Conservation (phyloP, 2,113 vertebrate genomes). For the Laterallus jamaicensis region DNA sequence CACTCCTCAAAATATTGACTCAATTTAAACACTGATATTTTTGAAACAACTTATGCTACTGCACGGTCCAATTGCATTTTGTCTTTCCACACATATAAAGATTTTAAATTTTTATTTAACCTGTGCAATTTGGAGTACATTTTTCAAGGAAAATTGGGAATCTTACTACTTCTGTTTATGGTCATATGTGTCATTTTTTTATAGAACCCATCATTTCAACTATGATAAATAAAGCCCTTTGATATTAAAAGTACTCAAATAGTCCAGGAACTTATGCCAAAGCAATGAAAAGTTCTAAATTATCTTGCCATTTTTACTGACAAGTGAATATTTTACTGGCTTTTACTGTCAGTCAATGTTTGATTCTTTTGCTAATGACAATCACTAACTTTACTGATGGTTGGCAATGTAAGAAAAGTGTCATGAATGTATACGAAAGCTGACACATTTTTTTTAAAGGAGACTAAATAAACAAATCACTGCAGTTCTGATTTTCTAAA, state of each 20-base stretch:
- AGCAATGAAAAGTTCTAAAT: constrained; percentile 62
- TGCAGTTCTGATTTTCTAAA: background rate
- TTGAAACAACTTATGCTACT: background rate
- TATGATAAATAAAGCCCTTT: constrained; percentile 29
- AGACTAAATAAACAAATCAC: constrained; percentile 28
- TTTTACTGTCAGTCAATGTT: constrained; percentile 60
- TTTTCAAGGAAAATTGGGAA: background rate
- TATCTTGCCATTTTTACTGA: constrained; percentile 61
- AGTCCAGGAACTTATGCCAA: constrained; percentile 55
- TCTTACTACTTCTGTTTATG: constrained; percentile 30
- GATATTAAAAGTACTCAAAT: constrained; percentile 43
- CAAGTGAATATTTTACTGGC: constrained; percentile 49
- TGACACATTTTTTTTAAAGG: background rate
- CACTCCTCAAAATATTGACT: background rate
- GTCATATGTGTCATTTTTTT: constrained; percentile 28
- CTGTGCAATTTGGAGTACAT: background rate
- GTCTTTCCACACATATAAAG: background rate
- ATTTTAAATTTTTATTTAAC: background rate
- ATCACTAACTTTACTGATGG: constrained; percentile 19
- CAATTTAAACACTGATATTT: background rate
- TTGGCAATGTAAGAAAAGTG: background rate
- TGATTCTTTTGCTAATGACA: constrained; percentile 44
- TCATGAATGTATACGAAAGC: background rate
- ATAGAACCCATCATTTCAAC: constrained; percentile 9
- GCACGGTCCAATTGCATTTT: background rate